A percentile compares a stretch with the other conserved stretches of the same genome.
Conservation (phyloP, 2,113 vertebrate species). For the Boulengeromyrus knoepffleri region DNA sequence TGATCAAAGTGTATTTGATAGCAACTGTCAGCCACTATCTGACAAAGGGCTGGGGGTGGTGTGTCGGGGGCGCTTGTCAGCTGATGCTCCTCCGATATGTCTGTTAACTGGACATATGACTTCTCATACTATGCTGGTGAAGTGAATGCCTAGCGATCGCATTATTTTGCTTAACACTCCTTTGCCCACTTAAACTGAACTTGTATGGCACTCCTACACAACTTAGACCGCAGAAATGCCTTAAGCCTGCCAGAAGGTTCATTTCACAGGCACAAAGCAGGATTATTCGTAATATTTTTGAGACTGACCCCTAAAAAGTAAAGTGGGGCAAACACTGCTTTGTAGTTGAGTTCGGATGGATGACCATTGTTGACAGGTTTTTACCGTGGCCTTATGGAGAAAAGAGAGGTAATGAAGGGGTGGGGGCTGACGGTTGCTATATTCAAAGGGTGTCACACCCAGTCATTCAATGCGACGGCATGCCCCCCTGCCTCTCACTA, state of each 20-base stretch:
- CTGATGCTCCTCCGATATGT: neutral
- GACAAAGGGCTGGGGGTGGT: slow-evolving; percentile 52
- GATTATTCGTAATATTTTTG: neutral
- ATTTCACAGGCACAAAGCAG: neutral
- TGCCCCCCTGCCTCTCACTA: slow-evolving; percentile 40
- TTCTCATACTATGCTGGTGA: neutral
- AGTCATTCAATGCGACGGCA: slow-evolving; percentile 27
- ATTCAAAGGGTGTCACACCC: slow-evolving; percentile 52
- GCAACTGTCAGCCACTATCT: slow-evolving; percentile 45
- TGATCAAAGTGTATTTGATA: slow-evolving; percentile 29
- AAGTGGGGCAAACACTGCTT: neutral
- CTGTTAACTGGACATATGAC: neutral
- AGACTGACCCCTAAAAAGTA: neutral
- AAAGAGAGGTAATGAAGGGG: slow-evolving; percentile 23
- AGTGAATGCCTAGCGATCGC: neutral
- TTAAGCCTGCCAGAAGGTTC: neutral
- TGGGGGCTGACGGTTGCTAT: slow-evolving; percentile 18
- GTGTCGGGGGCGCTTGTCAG: slow-evolving; percentile 22
- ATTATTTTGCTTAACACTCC: neutral
- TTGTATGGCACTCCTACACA: neutral
- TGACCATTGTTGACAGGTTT: slow-evolving; percentile 29
- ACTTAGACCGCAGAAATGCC: neutral
- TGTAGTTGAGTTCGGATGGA: slow-evolving; percentile 23
- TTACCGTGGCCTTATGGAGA: slow-evolving; percentile 25
- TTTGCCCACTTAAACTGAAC: neutral